Base-by-base conservation (phyloP, 2,888 invertebrate species). In the Campoplex capitator region DNA sequence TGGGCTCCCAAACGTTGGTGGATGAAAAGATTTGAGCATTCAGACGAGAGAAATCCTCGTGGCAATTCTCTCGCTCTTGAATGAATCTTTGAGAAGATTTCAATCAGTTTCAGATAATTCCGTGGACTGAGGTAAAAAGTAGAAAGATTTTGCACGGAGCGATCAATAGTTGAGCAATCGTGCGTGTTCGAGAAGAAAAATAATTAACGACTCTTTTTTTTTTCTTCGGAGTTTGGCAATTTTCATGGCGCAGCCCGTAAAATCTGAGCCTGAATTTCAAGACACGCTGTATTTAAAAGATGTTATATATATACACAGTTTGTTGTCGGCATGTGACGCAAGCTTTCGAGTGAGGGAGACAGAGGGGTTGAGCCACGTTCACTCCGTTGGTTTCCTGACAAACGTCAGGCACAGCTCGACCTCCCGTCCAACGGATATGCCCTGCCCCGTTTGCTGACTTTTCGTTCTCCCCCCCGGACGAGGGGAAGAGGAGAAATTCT, bases 321-420 rank as follows among this genome's bases (percentile, higher is more conserved):
- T 89, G 89, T 89, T 88, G 88, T 83, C 79, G 83, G 88, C 89
- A 89, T 87, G 86, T 89, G 89, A 89, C 89, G 88, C 87, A 58
- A 73, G 67, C 68, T 81, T 81, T 56, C 67, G 67, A 74, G 67
- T 67, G 67, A 54, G 81, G 28, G 35, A 74, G 54, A 81, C 38
- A 81, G 73, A 62, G 80, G 62, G 80, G 73, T 79, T 70, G 70
- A 80, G 74, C 54, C 83, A 18, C 86, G 84, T 77, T 87, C 88
- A 88, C 88, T 89, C 88, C 87, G 89, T 83, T 89, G 89, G 87
- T 87, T 89, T 87, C 83, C 89, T 89, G 89, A 89, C 89, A 89
- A 89, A 89, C 88, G 89, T 89, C 89, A 89, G 88, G 83, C 87
- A 78, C 89, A 89, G 87, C 84, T 86, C 88, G 84, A 81, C 86